These are phyloP conservation scores for Dipodomys spectabilis DNA, from an alignment of 2,113 vertebrate species.

Conservation along the genomic window DNA sequence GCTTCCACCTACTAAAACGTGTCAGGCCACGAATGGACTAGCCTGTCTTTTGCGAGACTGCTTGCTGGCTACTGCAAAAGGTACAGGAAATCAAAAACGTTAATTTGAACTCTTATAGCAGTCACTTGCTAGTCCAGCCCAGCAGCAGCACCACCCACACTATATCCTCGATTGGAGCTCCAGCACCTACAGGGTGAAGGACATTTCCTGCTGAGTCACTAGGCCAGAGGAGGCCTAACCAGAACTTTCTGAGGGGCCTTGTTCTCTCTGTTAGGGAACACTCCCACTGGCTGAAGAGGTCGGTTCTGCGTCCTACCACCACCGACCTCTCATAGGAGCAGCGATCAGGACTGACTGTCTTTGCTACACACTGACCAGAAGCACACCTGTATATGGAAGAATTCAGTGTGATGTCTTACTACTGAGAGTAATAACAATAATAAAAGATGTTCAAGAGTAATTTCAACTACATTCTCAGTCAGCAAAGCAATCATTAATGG, in stretches of 20 bases:
- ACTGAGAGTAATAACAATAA: constrained; percentile 86
- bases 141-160: constrained; percentile 81
- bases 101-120: constrained; percentile 86
- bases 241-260: constrained; percentile 80
- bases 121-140: constrained; percentile 82
- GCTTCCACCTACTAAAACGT: constrained; percentile 87
- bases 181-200: constrained; percentile 83
- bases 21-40: constrained; percentile 83
- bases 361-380: constrained; percentile 88
- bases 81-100: constrained; percentile 86
- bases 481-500: constrained; percentile 90
- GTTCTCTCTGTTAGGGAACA: constrained; percentile 80
- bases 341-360: constrained; percentile 83
- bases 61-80: constrained; percentile 88
- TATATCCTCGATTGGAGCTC: constrained; percentile 72
- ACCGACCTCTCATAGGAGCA: constrained; percentile 81
- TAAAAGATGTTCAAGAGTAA: constrained; percentile 88
- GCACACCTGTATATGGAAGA: constrained; percentile 87
- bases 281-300: constrained; percentile 79
- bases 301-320: constrained; percentile 77
- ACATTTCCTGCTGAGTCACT: constrained; percentile 84
- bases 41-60: constrained; percentile 82
- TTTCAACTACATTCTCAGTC: constrained; percentile 91
- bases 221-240: constrained; percentile 71
- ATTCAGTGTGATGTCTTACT: constrained; percentile 88